phyloP scores from a whole-genome alignment of 2,888 invertebrate species.

The Spodoptera exigua region DNA sequence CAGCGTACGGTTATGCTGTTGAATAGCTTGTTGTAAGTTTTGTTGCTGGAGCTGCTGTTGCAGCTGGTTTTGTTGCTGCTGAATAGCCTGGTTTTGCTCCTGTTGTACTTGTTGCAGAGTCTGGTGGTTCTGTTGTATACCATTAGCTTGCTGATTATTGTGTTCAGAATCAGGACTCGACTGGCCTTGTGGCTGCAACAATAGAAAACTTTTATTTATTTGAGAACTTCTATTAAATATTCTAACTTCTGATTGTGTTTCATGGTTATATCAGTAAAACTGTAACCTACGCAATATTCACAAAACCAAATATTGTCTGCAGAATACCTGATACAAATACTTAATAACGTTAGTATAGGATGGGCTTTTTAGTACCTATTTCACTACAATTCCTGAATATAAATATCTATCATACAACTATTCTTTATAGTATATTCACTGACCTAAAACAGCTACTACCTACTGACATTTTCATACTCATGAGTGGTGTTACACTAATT shows the following conservation, averaged over 20 bases:
- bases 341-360: too few species aligned
- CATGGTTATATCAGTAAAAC: too few species aligned
- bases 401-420: too few species aligned
- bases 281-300: too few species aligned
- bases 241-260: neutral
- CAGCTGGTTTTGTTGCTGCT: constrained; percentile 77
- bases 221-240: neutral
- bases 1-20: constrained; percentile 71
- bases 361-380: too few species aligned
- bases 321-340: too few species aligned
- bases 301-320: too few species aligned
- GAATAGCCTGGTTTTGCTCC: constrained; percentile 74
- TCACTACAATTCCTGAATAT: too few species aligned
- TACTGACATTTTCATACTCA: too few species aligned
- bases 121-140: constrained; percentile 81
- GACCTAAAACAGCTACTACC: too few species aligned
- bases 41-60: constrained; percentile 84
- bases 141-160: constrained; percentile 85
- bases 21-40: constrained; percentile 71
- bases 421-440: too few species aligned
- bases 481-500: too few species aligned
- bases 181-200: constrained; percentile 87
- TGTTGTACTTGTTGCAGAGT: constrained; percentile 77
- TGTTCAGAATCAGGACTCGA: constrained; percentile 83
- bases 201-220: constrained; percentile 36